Conservation (phyloP, 2,113 vertebrate genomes). For the Gulo gulo region DNA sequence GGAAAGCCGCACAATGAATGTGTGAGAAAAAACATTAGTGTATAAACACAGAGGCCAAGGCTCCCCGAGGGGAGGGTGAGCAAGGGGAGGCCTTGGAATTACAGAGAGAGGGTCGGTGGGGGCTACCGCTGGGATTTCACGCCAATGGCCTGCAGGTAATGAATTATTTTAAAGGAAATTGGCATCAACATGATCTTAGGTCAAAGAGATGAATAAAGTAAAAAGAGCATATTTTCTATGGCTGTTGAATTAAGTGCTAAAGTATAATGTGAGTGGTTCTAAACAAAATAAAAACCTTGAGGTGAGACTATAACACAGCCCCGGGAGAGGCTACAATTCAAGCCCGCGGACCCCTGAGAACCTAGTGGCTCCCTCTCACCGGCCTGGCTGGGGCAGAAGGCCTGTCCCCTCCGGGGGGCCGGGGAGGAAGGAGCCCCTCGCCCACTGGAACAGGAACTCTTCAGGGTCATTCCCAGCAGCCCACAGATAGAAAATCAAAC, state of each 20-base stretch:
- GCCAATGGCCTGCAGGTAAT: constrained; percentile 66
- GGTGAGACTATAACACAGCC: background rate
- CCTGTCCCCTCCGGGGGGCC: background rate
- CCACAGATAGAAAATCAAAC: background rate
- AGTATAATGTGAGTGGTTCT: constrained; percentile 22
- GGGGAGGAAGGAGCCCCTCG: background rate
- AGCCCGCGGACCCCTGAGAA: background rate
- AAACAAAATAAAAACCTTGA: constrained; percentile 18
- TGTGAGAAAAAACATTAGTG: constrained; percentile 86
- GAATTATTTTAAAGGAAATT: constrained; percentile 84
- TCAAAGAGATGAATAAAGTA: constrained; percentile 51
- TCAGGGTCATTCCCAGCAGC: background rate
- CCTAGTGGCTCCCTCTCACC: background rate
- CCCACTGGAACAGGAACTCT: no score
- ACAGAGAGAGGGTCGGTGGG: background rate
- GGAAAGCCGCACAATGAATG: constrained; percentile 85
- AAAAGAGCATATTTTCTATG: constrained; percentile 60
- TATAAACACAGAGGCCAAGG: constrained; percentile 83
- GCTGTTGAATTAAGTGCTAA: constrained; percentile 29
- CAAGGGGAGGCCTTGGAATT: background rate
- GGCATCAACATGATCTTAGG: constrained; percentile 74
- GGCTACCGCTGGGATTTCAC: constrained; percentile 49
- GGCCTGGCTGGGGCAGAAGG: background rate
- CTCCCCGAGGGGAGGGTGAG: constrained; percentile 62
- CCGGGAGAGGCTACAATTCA: background rate